Percentiles rank a stretch among this genome's conserved stretches.
These are phyloP conservation scores for Sweltsa coloradensis DNA, from an alignment of 1,140 invertebrate genomes.

Conservation along the genomic window DNA sequence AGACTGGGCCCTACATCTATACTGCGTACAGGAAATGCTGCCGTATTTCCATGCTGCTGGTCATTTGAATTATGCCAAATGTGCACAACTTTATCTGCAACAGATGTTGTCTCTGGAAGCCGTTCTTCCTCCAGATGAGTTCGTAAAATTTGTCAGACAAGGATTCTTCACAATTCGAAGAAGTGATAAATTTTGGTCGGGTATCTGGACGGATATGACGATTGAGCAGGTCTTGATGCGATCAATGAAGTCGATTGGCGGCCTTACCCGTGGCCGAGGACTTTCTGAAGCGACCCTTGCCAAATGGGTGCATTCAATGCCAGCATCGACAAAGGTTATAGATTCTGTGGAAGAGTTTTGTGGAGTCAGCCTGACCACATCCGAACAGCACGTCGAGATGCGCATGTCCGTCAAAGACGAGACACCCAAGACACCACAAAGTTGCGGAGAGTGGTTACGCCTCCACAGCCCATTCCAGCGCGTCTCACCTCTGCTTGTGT, in stretches of 20 bases:
- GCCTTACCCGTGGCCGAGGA: conserved; percentile 25
- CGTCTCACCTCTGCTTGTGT: conserved; percentile 22
- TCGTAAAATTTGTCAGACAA: conserved; percentile 25
- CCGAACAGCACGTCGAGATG: conserved; percentile 31
- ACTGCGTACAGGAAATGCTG: conserved; percentile 28
- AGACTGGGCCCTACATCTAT: conserved; percentile 29
- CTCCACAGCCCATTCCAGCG: conserved; percentile 20
- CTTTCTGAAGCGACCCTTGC: conserved; percentile 24
- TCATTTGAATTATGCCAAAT: conserved; percentile 33
- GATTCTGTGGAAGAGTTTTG: conserved; percentile 23
- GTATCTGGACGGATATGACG: conserved; percentile 29
- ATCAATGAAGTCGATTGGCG: conserved; percentile 29
- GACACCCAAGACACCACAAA: conserved; percentile 25
- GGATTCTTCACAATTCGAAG: conserved; percentile 27
- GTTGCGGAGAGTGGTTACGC: conserved; percentile 27
- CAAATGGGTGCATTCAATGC: conserved; percentile 27
- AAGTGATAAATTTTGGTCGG: conserved; percentile 30
- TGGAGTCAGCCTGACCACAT: conserved; percentile 23
- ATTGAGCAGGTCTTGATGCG: conserved; percentile 29
- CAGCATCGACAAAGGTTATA: conserved; percentile 18
- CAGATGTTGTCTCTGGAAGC: conserved; percentile 25
- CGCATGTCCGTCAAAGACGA: conserved; percentile 25
- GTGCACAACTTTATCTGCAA: conserved; percentile 30
- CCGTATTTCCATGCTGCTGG: conserved; percentile 31
- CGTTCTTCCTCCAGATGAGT: conserved; percentile 24